phyloP scores from a whole-genome alignment of 2,797 vertebrate species.

The Mormyrops boulengeri region DNA sequence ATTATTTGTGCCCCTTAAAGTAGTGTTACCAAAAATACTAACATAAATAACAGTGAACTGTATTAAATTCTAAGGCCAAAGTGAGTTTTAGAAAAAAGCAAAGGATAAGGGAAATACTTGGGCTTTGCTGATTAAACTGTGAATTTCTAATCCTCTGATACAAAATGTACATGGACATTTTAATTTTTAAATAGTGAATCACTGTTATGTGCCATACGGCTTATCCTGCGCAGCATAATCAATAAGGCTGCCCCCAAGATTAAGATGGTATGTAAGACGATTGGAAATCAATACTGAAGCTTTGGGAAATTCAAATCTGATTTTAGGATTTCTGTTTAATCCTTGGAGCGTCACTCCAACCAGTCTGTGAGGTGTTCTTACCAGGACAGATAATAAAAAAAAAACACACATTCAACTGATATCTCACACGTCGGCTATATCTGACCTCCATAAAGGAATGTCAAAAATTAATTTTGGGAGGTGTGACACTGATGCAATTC shows the following conservation, averaged over 20 bases:
- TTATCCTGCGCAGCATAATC: slow-evolving; percentile 65
- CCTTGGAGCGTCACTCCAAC: neutral
- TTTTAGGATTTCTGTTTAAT: slow-evolving; percentile 30
- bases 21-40: neutral
- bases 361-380: slow-evolving; percentile 10
- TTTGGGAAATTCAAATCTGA: slow-evolving; percentile 20
- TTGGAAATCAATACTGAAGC: slow-evolving; percentile 37
- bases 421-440: slow-evolving; percentile 11
- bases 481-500: neutral
- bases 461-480: neutral
- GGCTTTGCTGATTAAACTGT: slow-evolving; percentile 20
- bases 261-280: slow-evolving; percentile 52
- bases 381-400: neutral
- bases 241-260: slow-evolving; percentile 59
- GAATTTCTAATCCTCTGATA: neutral
- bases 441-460: neutral
- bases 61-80: neutral
- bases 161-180: neutral
- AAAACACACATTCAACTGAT: neutral
- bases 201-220: slow-evolving; percentile 29
- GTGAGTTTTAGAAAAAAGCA: neutral
- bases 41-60: neutral
- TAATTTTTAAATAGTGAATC: neutral
- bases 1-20: neutral
- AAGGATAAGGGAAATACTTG: neutral